phyloP scores from a whole-genome alignment of 2,888 invertebrate species.

The Lepas anatifera region DNA sequence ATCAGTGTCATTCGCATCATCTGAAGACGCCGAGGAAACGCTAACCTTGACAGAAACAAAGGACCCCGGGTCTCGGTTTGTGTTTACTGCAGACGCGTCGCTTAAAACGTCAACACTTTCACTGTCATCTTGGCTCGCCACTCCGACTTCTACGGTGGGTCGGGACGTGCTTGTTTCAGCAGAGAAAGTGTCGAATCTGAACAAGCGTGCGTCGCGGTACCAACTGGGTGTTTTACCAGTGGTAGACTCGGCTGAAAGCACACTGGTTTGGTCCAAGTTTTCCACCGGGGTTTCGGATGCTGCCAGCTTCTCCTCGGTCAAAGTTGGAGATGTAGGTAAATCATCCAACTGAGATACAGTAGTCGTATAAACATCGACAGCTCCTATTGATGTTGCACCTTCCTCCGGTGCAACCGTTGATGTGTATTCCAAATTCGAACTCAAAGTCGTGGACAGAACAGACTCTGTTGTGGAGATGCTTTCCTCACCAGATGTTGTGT shows the following conservation, averaged over 20 bases:
- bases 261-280: no score
- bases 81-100: neutral
- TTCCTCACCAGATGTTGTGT: neutral
- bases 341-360: no score
- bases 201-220: neutral
- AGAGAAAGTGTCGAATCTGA: neutral
- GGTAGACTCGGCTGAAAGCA: neutral
- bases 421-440: neutral
- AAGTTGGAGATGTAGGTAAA: no score
- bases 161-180: neutral
- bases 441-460: neutral
- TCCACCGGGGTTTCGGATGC: no score
- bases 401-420: no score
- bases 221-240: neutral
- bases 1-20: neutral
- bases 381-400: no score
- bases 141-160: no score
- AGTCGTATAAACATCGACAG: no score
- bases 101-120: no score
- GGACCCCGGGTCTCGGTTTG: neutral
- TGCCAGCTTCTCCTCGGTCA: no score
- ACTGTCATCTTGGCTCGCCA: no score
- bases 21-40: neutral
- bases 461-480: neutral
- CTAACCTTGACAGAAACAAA: neutral